phyloP scores from a whole-genome alignment of 1,140 invertebrate species.

The Bombus pascuorum region DNA sequence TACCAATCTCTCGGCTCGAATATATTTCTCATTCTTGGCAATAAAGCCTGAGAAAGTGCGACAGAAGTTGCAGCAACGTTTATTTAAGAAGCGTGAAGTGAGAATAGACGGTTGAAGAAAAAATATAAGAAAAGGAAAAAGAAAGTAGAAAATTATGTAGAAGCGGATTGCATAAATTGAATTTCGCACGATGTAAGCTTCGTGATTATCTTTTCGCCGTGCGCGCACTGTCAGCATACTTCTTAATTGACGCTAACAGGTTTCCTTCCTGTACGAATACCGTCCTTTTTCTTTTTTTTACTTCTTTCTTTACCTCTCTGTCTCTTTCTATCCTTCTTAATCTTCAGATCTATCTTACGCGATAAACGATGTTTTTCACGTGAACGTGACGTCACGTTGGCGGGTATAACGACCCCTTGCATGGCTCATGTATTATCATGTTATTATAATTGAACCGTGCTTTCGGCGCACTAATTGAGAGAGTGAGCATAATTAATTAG shows the following conservation, averaged over 20 bases:
- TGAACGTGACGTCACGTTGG: slow-evolving; percentile 39
- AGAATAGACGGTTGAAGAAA: not conserved
- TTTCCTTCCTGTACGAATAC: slow-evolving; percentile 42
- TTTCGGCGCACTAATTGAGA: slow-evolving; percentile 66
- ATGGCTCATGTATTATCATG: slow-evolving; percentile 64
- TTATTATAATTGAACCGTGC: slow-evolving; percentile 68
- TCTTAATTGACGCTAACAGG: slow-evolving; percentile 55
- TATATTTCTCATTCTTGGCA: not conserved
- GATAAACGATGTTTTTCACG: slow-evolving; percentile 37
- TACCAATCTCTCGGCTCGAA: not conserved
- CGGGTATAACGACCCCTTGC: slow-evolving; percentile 62
- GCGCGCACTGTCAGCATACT: slow-evolving; percentile 36
- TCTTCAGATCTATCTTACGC: slow-evolving; percentile 34
- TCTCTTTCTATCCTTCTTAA: too few species aligned
- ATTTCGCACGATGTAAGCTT: slow-evolving; percentile 31
- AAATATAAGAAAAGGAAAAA: slow-evolving; percentile 4
- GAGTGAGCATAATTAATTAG: slow-evolving; percentile 65
- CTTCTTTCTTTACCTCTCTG: not conserved
- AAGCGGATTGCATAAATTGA: slow-evolving; percentile 16
- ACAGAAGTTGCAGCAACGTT: not conserved
- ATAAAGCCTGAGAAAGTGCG: not conserved
- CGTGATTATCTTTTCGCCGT: slow-evolving; percentile 34
- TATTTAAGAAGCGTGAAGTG: not conserved
- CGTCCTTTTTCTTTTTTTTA: not conserved
- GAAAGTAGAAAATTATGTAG: not conserved